Evolutionary conservation across 1,140 invertebrate species (phyloP).

Genomic region (Lordiphosa stackelbergi): DNA sequence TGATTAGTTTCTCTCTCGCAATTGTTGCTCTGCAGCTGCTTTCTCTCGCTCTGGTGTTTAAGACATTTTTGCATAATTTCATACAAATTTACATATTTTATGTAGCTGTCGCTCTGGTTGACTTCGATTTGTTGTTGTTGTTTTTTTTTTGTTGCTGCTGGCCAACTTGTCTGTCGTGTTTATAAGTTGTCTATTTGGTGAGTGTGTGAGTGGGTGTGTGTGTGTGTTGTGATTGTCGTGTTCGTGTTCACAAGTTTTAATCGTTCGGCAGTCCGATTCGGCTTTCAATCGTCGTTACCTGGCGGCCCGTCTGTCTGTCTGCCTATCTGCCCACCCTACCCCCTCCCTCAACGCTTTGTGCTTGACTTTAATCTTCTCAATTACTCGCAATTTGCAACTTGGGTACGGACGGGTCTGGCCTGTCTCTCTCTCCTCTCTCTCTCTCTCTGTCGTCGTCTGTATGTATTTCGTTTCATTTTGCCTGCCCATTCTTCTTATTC

Average conservation of each 20-base stretch:
- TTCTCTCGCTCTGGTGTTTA: conserved; percentile 32
- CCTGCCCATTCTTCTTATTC: conserved; percentile 58
- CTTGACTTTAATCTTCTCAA: conserved; percentile 76
- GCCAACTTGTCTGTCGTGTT: conserved; percentile 60
- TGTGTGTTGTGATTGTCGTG: conserved; percentile 57
- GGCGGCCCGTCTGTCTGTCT: conserved; percentile 19
- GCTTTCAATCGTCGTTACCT: conserved; percentile 56
- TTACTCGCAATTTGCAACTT: conserved; percentile 76
- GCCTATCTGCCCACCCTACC: not conserved
- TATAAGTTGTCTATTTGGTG: conserved; percentile 48
- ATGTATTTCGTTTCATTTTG: conserved; percentile 46
- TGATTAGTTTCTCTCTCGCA: conserved; percentile 32
- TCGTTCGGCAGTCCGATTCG: conserved; percentile 61
- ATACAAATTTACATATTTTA: conserved; percentile 66
- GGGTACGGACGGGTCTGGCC: conserved; percentile 35
- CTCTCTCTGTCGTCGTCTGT: conserved; percentile 15
- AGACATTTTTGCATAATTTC: conserved; percentile 68
- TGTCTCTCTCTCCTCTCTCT: conserved; percentile 6
- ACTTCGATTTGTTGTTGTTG: conserved; percentile 37
- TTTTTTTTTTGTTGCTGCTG: conserved; percentile 10
- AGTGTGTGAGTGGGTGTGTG: conserved; percentile 31
- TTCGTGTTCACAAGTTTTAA: conserved; percentile 60
- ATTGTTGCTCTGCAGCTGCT: conserved; percentile 63
- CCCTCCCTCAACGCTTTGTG: conserved; percentile 32
- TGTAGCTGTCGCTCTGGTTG: conserved; percentile 32